Evolutionary conservation across 1,140 invertebrate species (phyloP).

Genomic region (Solenopsis fugax): DNA sequence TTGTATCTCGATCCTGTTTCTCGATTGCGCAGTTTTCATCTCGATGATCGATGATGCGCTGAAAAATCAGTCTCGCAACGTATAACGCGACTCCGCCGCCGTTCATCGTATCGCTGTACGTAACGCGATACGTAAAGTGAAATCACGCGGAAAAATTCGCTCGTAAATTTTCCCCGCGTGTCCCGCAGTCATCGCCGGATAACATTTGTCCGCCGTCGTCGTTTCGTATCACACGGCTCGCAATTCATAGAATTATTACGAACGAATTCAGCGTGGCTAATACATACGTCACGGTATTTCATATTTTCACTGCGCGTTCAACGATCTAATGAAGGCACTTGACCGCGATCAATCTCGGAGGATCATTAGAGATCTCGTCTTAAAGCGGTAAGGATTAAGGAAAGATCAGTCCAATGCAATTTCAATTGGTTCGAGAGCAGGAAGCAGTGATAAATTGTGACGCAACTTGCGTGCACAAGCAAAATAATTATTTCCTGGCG

Average conservation of each 20-base stretch:
- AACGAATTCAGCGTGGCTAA: background rate
- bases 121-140: constrained; percentile 1
- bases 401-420: background rate
- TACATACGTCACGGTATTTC: background rate
- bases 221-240: background rate
- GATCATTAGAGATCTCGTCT: background rate
- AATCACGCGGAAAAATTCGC: constrained; percentile 40
- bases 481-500: constrained; percentile 47
- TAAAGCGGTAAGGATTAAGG: background rate
- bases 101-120: constrained; percentile 1
- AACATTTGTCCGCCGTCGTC: constrained; percentile 2
- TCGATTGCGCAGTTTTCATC: constrained; percentile 15
- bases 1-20: background rate
- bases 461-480: constrained; percentile 10
- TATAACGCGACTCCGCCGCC: background rate
- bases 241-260: constrained; percentile 33
- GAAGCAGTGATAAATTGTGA: constrained; percentile 29
- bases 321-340: constrained; percentile 25
- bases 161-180: constrained; percentile 41
- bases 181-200: constrained; percentile 13
- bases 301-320: background rate
- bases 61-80: constrained; percentile 37
- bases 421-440: constrained; percentile 28
- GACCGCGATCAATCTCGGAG: background rate
- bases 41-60: constrained; percentile 33